Conservation (phyloP, 2,888 invertebrate genomes). For the Orthosia incerta region DNA sequence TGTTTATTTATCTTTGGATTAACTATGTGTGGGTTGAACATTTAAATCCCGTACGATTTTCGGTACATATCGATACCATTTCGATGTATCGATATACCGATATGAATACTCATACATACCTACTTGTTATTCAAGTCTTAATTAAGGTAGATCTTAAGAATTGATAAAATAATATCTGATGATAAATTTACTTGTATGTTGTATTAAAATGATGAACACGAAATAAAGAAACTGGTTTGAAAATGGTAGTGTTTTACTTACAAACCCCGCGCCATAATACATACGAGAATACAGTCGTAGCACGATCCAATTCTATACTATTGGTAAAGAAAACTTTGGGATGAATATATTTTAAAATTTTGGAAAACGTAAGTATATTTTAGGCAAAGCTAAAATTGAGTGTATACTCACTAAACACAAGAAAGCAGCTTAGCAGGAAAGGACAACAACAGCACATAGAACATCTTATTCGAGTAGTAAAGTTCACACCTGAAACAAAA, state of each 20-base stretch:
- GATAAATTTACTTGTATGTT: slow-evolving; percentile 92
- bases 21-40: slow-evolving; percentile 66
- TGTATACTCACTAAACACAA: background rate
- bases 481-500: background rate
- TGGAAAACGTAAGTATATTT: too few species aligned
- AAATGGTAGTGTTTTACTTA: slow-evolving; percentile 82
- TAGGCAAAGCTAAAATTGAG: too few species aligned
- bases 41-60: slow-evolving; percentile 65
- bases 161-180: slow-evolving; percentile 90
- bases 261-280: background rate
- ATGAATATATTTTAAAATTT: too few species aligned
- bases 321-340: too few species aligned
- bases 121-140: slow-evolving; percentile 90
- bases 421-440: background rate
- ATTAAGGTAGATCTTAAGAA: slow-evolving; percentile 89
- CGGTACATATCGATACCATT: slow-evolving; percentile 67
- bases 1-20: slow-evolving; percentile 68
- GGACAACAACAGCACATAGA: too few species aligned
- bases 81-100: slow-evolving; percentile 64
- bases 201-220: slow-evolving; percentile 91
- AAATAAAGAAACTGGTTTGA: slow-evolving; percentile 92
- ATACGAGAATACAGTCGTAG: too few species aligned
- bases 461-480: too few species aligned
- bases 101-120: slow-evolving; percentile 78
- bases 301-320: too few species aligned